These are phyloP conservation scores for Tridacna crocea DNA, from an alignment of 2,888 invertebrate species.

Conservation along the genomic window DNA sequence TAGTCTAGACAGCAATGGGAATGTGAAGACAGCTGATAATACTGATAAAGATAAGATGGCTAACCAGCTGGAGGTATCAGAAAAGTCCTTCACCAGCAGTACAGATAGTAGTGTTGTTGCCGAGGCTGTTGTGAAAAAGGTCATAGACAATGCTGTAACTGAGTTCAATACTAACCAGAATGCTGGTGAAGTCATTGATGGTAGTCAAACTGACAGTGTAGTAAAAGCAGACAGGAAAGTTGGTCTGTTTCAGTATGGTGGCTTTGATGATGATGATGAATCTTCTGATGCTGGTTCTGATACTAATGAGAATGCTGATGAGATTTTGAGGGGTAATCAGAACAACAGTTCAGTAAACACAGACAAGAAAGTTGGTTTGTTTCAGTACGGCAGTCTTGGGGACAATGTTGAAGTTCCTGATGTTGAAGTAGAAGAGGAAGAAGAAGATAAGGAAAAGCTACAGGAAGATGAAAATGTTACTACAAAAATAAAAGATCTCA, in stretches of 20 bases:
- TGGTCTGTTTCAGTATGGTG: conserved; percentile 55
- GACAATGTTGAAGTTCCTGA: not conserved
- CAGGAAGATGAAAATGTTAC: not conserved
- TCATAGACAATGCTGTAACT: conserved; percentile 56
- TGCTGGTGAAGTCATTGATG: conserved; percentile 26
- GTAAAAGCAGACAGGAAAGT: conserved; percentile 45
- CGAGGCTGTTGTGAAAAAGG: conserved; percentile 64
- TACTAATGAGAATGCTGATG: not conserved
- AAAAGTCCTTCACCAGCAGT: conserved; percentile 54
- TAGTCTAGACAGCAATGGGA: not conserved
- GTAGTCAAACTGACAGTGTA: conserved; percentile 7
- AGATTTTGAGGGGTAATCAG: not conserved
- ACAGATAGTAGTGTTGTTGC: conserved; percentile 67
- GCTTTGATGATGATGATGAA: conserved; percentile 36
- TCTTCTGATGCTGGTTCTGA: conserved; percentile 23
- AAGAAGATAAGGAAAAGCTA: not conserved
- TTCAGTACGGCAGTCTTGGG: no score
- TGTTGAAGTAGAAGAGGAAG: not conserved
- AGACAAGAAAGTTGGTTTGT: not conserved
- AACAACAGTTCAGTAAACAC: not conserved
- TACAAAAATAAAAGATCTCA: conserved; percentile 23
- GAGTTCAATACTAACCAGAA: conserved; percentile 30
- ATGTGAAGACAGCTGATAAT: not conserved
- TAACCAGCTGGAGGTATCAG: conserved; percentile 9
- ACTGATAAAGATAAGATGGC: not conserved